Evolutionary conservation across 2,888 invertebrate species (phyloP).

Genomic region (Rhagonycha lutea): DNA sequence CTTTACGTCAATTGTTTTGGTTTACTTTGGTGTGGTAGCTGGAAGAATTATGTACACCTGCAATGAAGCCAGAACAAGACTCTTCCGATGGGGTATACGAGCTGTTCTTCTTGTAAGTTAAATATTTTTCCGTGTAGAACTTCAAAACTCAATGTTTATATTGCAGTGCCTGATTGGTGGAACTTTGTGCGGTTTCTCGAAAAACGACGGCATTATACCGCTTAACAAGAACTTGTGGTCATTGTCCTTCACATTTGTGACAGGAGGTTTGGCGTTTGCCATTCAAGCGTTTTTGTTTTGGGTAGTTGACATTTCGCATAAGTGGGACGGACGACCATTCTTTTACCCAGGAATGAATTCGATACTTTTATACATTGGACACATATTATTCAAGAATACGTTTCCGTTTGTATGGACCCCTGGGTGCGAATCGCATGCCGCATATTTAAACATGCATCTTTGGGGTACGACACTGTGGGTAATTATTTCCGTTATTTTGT

Average conservation of each 20-base stretch:
- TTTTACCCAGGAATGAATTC: conserved; percentile 85
- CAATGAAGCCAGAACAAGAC: conserved; percentile 62
- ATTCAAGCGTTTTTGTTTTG: conserved; percentile 70
- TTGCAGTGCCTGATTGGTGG: conserved; percentile 66
- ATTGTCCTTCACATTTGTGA: conserved; percentile 72
- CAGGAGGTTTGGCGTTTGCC: conserved; percentile 71
- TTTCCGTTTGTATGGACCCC: conserved; percentile 75
- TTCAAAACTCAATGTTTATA: not conserved
- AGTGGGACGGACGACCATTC: conserved; percentile 80
- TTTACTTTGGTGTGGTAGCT: conserved; percentile 76
- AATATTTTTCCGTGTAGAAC: not conserved
- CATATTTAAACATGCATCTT: conserved; percentile 70
- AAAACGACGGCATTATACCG: conserved; percentile 76
- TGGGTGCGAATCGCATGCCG: conserved; percentile 64
- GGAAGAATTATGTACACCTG: conserved; percentile 75
- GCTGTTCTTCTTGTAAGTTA: conserved; percentile 57
- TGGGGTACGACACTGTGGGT: conserved; percentile 78
- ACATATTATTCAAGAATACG: conserved; percentile 68
- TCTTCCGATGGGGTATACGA: conserved; percentile 64
- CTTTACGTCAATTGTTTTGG: conserved; percentile 68
- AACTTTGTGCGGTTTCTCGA: conserved; percentile 67
- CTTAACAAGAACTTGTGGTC: conserved; percentile 89
- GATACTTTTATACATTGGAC: conserved; percentile 77
- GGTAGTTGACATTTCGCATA: conserved; percentile 70
- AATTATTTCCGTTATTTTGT: conserved; percentile 68